Evolutionary conservation across 2,797 vertebrate species (phyloP), one percentile per base, ranked within the genome.

Genomic region (Oreonectes daqikongensis): DNA sequence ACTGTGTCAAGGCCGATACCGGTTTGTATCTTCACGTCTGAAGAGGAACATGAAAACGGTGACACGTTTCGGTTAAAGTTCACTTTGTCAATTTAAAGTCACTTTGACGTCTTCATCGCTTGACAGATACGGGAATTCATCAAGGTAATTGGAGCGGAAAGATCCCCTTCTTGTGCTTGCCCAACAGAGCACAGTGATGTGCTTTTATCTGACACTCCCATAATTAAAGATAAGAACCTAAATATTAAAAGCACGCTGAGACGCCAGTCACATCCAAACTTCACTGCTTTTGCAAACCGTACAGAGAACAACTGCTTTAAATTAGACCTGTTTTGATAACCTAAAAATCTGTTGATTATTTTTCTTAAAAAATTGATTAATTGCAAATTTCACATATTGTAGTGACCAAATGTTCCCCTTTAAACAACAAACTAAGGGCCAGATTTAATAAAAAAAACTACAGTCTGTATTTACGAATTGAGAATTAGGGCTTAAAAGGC

Each of bases 101-200:
- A 66, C 69, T 67, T 66, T 75, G 80, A 78, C 26, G 5, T 64
- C 80, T 78, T 75, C 71, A 78, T 81, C 30, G 3, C 48, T 50
- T 71, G 68, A 79, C 68, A 76, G 61, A 65, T 75, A 79, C 1
- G 35, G 18, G 59, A 75, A 79, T 82, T 79, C 80, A 75, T 79
- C 80, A 79, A 82, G 80, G 74, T 82, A 68, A 82, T 78, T 70
- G 76, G 61, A 82, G 80, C 46, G 42, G 67, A 80, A 80, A 75
- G 72, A 75, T 82, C 44, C 20, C 50, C 38, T 82, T 79, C 53
- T 66, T 66, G 59, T 64, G 40, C 55, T 66, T 75, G 59, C 76
- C 71, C 67, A 73, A 66, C 60, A 82, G 76, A 74, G 70, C 46
- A 72, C 9, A 76, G 75, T 65, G 60, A 63, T 78, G 66, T 46